phyloP scores from a whole-genome alignment of 2,113 vertebrate species.

The Scolopax mira region DNA sequence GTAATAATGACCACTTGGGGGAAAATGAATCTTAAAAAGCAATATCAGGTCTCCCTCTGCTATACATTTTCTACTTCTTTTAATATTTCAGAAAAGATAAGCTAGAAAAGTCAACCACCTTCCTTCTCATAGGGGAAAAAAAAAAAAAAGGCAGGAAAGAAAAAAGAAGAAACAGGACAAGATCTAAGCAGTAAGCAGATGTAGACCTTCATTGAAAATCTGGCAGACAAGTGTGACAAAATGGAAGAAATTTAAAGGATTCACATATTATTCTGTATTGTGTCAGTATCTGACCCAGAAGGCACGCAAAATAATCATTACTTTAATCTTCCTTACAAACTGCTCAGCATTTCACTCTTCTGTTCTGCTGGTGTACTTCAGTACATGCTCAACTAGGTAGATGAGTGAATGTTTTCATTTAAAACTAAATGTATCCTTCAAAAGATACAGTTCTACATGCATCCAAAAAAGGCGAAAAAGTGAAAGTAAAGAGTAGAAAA shows the following conservation, averaged over 20 bases:
- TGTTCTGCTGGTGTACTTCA: not conserved
- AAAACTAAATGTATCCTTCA: not conserved
- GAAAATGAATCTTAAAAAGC: conserved; percentile 24
- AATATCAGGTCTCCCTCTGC: not conserved
- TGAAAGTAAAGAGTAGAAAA: conserved; percentile 8
- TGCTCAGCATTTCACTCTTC: not conserved
- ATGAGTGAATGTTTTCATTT: not conserved
- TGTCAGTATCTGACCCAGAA: not conserved
- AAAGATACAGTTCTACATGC: not conserved
- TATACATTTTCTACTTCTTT: not conserved
- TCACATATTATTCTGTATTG: not conserved
- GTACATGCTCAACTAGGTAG: not conserved
- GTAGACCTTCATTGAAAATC: not conserved
- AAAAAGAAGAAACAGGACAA: not conserved
- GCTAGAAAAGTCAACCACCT: not conserved
- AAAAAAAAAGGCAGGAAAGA: fast-evolving
- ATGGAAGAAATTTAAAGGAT: not conserved
- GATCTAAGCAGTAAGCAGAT: not conserved
- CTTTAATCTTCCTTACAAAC: not conserved
- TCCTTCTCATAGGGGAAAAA: fast-evolving
- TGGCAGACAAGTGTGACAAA: not conserved
- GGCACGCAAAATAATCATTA: not conserved
- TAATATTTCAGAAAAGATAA: not conserved
- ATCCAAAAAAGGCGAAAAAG: not conserved
- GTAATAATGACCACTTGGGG: conserved; percentile 11